Conservation (phyloP, 2,888 invertebrate species). For the Drosophila quinaria region DNA sequence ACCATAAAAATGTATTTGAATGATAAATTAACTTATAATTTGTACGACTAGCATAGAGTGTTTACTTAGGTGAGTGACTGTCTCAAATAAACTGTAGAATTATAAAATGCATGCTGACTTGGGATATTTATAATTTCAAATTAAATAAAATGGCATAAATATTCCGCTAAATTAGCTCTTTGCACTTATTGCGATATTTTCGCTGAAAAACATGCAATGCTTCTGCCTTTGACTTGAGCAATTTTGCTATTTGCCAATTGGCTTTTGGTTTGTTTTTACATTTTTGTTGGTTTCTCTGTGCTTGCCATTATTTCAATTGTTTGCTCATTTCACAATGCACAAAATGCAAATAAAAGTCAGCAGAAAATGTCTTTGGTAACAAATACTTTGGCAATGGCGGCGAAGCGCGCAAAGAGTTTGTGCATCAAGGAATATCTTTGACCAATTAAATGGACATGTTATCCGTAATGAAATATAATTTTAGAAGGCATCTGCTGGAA, state of each 20-base stretch:
- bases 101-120: conserved; percentile 42
- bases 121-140: conserved; percentile 15
- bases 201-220: conserved; percentile 36
- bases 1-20: no score
- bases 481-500: conserved; percentile 17
- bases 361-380: conserved; percentile 67
- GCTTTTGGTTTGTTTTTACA: conserved; percentile 26
- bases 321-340: conserved; percentile 71
- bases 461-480: conserved; percentile 24
- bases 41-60: not conserved
- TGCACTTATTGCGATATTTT: conserved; percentile 33
- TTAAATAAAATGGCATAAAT: conserved; percentile 23
- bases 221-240: conserved; percentile 8
- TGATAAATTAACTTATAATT: not conserved
- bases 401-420: conserved; percentile 67
- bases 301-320: conserved; percentile 69
- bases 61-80: not conserved
- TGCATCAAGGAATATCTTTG: conserved; percentile 17
- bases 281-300: conserved; percentile 23
- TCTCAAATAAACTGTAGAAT: conserved; percentile 1
- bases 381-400: conserved; percentile 37
- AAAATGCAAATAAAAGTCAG: conserved; percentile 71
- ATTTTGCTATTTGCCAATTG: conserved; percentile 17
- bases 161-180: conserved; percentile 28
- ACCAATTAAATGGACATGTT: conserved; percentile 29